Conservation (phyloP, 2,888 invertebrate species). For the Epistrophella euchroma region DNA sequence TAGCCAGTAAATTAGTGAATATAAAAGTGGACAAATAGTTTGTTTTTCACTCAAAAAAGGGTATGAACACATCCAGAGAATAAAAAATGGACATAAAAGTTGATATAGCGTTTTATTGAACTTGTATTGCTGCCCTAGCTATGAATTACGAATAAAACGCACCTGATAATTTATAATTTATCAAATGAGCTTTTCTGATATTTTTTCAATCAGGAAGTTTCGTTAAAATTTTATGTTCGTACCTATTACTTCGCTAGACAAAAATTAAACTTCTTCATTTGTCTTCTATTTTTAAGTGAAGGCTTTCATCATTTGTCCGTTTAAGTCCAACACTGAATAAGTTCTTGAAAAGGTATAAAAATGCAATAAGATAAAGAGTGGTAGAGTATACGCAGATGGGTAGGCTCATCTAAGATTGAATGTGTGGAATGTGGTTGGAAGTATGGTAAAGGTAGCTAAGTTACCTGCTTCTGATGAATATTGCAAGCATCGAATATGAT, state of each 20-base stretch:
- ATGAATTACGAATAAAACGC: no score
- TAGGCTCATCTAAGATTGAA: constrained; percentile 27
- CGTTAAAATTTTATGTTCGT: no score
- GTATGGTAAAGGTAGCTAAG: constrained; percentile 9
- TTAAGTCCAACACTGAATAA: constrained; percentile 16
- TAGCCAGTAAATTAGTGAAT: no score
- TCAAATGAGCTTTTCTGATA: no score
- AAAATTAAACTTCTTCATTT: constrained; percentile 5
- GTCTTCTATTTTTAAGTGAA: neutral
- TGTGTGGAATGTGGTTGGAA: constrained; percentile 40
- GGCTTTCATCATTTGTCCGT: constrained; percentile 26
- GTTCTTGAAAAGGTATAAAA: constrained; percentile 14
- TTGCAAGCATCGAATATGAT: constrained; percentile 46
- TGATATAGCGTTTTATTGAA: no score
- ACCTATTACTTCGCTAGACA: neutral
- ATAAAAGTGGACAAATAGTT: no score
- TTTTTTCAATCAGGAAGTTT: no score
- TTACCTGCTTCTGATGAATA: constrained; percentile 53
- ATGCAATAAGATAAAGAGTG: constrained; percentile 51
- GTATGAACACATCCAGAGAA: no score
- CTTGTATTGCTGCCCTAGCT: no score
- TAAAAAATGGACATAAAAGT: no score
- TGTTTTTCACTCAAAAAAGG: no score
- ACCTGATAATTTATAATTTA: no score
- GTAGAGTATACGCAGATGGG: constrained; percentile 45